Percentiles rank a stretch among this genome's conserved stretches.
Evolutionary conservation across 2,113 vertebrate species (phyloP).

Genomic region (Mugil cephalus): DNA sequence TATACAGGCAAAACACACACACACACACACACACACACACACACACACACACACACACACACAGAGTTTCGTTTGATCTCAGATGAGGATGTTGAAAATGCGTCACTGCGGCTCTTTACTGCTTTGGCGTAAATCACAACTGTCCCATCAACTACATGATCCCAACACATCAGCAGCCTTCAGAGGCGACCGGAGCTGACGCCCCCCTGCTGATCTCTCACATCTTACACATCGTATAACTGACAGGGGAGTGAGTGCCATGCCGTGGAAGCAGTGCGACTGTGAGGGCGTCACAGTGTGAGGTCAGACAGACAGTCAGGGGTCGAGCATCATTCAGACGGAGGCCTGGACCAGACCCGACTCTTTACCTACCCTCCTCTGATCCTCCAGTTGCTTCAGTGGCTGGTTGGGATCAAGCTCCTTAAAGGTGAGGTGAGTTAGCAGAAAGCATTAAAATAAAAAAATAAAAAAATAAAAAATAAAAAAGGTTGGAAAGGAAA

Average conservation of each 20-base stretch:
- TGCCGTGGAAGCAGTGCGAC: conserved; percentile 52
- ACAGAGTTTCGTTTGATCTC: conserved; percentile 34
- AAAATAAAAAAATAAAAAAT: conserved; percentile 23
- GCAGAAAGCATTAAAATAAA: conserved; percentile 75
- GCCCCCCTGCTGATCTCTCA: conserved; percentile 6
- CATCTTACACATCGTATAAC: background rate
- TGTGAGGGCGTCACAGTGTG: conserved; percentile 24
- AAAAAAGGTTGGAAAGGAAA: conserved; percentile 36
- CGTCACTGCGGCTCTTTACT: background rate
- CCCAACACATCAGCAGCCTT: background rate
- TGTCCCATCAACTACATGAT: background rate
- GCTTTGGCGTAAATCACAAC: conserved; percentile 19
- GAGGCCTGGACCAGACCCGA: conserved; percentile 40
- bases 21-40: conserved; percentile 1
- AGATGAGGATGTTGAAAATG: conserved; percentile 16
- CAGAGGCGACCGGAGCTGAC: conserved; percentile 11
- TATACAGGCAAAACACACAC: background rate
- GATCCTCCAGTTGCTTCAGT: conserved; percentile 97
- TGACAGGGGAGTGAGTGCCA: conserved; percentile 40
- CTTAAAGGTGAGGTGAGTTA: conserved; percentile 87
- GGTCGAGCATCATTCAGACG: conserved; percentile 23
- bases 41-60: conserved; percentile 5
- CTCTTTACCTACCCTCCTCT: conserved; percentile 94
- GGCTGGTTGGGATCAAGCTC: conserved; percentile 95
- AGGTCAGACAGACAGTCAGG: conserved; percentile 34